Percentiles rank a stretch among this genome's conserved stretches.
phyloP scores from a whole-genome alignment of 2,113 vertebrate genomes.

The Ceyx melanurus region DNA sequence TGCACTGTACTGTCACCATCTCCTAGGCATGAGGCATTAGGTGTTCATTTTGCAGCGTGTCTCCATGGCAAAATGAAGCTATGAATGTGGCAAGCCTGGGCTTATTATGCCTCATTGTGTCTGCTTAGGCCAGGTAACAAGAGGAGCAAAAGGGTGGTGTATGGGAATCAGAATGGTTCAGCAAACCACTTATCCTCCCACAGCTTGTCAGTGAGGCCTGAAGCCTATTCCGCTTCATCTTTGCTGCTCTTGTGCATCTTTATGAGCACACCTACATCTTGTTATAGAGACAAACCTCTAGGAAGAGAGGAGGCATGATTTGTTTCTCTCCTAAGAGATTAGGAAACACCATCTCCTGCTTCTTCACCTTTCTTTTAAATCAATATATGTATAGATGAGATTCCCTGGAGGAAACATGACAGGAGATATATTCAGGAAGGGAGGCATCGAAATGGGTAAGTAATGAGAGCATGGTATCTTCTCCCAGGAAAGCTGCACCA shows the following conservation, averaged over 20 bases:
- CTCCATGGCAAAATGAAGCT: neutral
- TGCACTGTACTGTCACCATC: neutral
- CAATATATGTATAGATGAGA: accelerated
- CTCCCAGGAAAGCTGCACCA: neutral
- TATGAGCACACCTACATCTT: neutral
- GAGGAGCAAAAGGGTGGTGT: neutral
- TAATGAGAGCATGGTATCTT: neutral
- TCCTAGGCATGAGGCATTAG: neutral
- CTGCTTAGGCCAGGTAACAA: neutral
- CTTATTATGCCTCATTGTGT: neutral
- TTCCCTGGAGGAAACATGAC: neutral
- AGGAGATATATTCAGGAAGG: neutral
- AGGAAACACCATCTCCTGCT: neutral
- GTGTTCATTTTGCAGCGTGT: neutral
- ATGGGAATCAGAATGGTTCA: neutral
- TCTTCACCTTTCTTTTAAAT: neutral
- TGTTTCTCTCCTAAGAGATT: neutral
- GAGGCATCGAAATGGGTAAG: neutral
- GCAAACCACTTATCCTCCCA: neutral
- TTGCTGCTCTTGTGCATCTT: neutral
- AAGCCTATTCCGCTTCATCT: neutral
- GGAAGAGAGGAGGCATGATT: neutral
- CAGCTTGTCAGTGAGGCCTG: neutral
- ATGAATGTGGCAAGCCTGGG: neutral
- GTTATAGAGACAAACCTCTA: neutral